These are phyloP conservation scores for Agonopterix alstromeriana DNA, from an alignment of 2,888 invertebrate species.

Conservation along the genomic window DNA sequence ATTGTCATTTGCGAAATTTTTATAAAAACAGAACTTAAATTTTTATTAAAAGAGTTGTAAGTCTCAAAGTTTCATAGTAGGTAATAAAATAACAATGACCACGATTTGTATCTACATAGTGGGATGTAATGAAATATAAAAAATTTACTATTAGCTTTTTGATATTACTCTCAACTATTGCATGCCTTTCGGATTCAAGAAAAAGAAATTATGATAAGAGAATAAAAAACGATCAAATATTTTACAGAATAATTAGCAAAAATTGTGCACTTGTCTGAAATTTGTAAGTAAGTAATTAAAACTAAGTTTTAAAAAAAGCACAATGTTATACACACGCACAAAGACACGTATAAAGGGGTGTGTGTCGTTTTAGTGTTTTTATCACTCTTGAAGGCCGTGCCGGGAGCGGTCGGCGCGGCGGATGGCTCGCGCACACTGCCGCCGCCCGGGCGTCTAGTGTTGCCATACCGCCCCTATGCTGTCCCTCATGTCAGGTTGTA, in stretches of 20 bases:
- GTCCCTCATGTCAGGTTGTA: slow-evolving; percentile 9
- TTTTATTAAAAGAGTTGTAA: too few species aligned
- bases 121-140: too few species aligned
- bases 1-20: too few species aligned
- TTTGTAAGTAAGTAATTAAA: background rate
- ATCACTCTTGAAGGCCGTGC: slow-evolving; percentile 18
- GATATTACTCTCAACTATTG: too few species aligned
- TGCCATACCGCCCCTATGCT: slow-evolving; percentile 29
- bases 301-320: background rate
- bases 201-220: too few species aligned
- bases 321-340: slow-evolving; percentile 15
- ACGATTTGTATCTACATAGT: too few species aligned
- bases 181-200: too few species aligned
- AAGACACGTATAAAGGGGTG: slow-evolving; percentile 35
- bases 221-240: background rate
- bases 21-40: too few species aligned
- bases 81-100: too few species aligned
- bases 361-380: slow-evolving; percentile 16
- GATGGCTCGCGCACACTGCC: slow-evolving; percentile 68
- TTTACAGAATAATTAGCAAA: background rate
- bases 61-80: too few species aligned
- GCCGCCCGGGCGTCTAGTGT: slow-evolving; percentile 60
- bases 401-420: slow-evolving; percentile 47
- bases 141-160: too few species aligned
- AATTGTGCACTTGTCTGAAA: background rate